Evolutionary conservation across 2,888 invertebrate species (phyloP), one percentile per base, ranked within the genome.

Genomic region (Nemotelus nigrinus): DNA sequence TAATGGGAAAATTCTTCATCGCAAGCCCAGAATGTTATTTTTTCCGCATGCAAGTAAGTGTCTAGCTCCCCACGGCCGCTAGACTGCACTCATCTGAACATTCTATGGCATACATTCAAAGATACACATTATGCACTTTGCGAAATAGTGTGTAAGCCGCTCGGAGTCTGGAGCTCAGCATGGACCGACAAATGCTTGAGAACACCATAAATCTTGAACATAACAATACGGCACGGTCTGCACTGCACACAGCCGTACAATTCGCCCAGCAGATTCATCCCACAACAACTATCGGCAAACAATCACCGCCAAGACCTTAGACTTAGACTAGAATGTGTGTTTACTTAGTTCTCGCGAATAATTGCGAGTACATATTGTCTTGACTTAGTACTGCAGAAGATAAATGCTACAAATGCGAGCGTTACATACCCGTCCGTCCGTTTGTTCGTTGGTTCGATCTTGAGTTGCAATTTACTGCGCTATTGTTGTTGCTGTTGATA

Each of bases 361-460:
- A 70, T 43, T 55, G 48, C 25, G 25, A 25, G 43, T 50, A 43
- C 47, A 55, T 25, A 70, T 53, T 70, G 53, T 25, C 68, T 68
- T 53, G 43, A 55, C 53, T 53, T 0, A 50, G 53, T 39, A 25
- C 25, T 25, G 25, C 25, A 25, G 1, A 25, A 25, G 25, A 25
- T 1, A 25, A 25, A 25, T 25, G 25, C 25, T 25, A 68, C 41
- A 53, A 55, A 47, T 53, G 43, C 6, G 6, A 50, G 10, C 25
- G 70, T 3, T 70, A 70, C 70, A 70, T 70, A 70, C 70, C 67
- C 47, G 65, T 65, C 47, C 25, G 25, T 25, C 25, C 25, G 25
- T 25, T 25, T 25, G 25, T 25, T 25, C 0, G 25, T 25, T 25
- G 0, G 63, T 10, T 63, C n/a, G 8, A 53, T 53, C 25, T 70